Base-by-base conservation (phyloP, 37 sponge, comb jelly and placozoan species). In the Tethya wilhelma region DNA sequence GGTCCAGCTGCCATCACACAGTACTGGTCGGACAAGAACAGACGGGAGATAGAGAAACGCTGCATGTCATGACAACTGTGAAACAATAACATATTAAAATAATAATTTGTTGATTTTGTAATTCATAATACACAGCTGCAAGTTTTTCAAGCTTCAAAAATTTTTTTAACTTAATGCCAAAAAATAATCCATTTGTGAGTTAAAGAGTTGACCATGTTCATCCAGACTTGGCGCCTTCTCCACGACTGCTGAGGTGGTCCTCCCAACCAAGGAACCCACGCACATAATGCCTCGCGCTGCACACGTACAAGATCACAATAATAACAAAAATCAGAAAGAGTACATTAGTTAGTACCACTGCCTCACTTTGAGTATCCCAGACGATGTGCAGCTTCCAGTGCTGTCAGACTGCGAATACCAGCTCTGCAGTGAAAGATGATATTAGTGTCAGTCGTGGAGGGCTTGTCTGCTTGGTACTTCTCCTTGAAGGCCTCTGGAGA, bases 1-100 rank as follows among this genome's bases (percentile, higher is more conserved):
- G 95, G 95, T 31, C 95, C 95, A 39, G 92, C 95, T 17, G 92
- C 83, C 31, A 91, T 95, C 28, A 73, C 84, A 12, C 84, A 88
- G 58, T 69, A 38, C 49, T 95, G 91, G 89, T 86, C 77, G 4
- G 67, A 75, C 0, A 72, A 70, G 31, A 83, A 78, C 44, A 53
- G 64, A 45, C 41, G 33, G 30, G 92, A 91, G 46, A 91, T 95
- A 6, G 49, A 59, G 42, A 88, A 75, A 56, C 53, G 46, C 25
- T 93, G 93, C 46, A n/a, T n/a, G n/a, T n/a, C n/a, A n/a, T n/a
- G n/a, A n/a, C n/a, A n/a, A n/a, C n/a, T n/a, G n/a, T n/a, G n/a
- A n/a, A n/a, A n/a, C n/a, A n/a, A 9, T 19, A 9, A 7, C 7
- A n/a, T n/a, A 12, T 12, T 7, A 60, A 60, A 60, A 60, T n/a